A percentile compares a stretch with the other conserved stretches of the same genome.
phyloP scores from a whole-genome alignment of 2,113 vertebrate species.

The Mormyrus lacerda region DNA sequence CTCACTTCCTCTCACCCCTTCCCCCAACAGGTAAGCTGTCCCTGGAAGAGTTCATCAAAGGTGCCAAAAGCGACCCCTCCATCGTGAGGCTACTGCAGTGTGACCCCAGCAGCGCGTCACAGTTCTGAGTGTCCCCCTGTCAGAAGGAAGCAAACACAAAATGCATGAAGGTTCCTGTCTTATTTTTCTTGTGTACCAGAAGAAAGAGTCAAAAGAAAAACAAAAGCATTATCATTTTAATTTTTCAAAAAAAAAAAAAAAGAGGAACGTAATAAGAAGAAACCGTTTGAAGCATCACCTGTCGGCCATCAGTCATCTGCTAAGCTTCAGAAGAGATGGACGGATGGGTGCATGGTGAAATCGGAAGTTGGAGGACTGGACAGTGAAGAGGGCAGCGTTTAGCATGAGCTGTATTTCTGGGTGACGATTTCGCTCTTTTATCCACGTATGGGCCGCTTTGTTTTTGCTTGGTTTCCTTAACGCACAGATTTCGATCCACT shows the following conservation, averaged over 20 bases:
- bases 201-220: conserved; percentile 37
- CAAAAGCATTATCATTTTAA: conserved; percentile 36
- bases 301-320: conserved; percentile 33
- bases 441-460: conserved; percentile 29
- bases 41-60: conserved; percentile 96
- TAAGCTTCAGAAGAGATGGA: conserved; percentile 24
- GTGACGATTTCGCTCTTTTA: conserved; percentile 27
- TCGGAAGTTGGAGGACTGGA: conserved; percentile 1
- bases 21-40: conserved; percentile 78
- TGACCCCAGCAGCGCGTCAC: conserved; percentile 87
- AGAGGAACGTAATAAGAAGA: conserved; percentile 36
- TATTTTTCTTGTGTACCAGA: conserved; percentile 43
- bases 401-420: conserved; percentile 23
- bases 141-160: conserved; percentile 45
- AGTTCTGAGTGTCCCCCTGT: conserved; percentile 70
- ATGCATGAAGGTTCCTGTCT: conserved; percentile 66
- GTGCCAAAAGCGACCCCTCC: conserved; percentile 97
- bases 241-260: conserved; percentile 32
- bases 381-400: conserved; percentile 3
- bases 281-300: conserved; percentile 35
- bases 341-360: conserved; percentile 11
- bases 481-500: conserved; percentile 30
- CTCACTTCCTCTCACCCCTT: not conserved
- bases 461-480: conserved; percentile 28
- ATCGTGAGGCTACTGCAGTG: conserved; percentile 97